Evolutionary conservation across 2,113 vertebrate genomes (phyloP).

Genomic region (Microcebus ravelobensis): DNA sequence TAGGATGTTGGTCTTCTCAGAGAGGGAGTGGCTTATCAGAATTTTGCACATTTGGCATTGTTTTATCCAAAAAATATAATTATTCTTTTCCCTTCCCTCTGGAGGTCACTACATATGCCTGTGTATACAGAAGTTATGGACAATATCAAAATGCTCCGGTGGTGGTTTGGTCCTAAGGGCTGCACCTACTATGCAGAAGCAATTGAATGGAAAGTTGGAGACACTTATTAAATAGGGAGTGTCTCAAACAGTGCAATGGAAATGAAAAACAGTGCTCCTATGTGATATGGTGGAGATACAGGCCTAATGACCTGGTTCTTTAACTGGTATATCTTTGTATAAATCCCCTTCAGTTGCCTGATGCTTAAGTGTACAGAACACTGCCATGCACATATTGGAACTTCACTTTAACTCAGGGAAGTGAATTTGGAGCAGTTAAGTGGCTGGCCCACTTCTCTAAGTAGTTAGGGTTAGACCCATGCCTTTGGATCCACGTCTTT

Average conservation of each 20-base stretch:
- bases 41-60: slow-evolving; percentile 48
- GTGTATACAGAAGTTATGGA: background rate
- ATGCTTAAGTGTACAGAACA: background rate
- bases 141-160: background rate
- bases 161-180: background rate
- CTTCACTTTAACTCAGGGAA: background rate
- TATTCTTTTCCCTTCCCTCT: background rate
- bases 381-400: background rate
- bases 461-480: background rate
- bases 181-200: background rate
- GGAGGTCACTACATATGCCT: background rate
- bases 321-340: background rate
- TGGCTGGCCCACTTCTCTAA: background rate
- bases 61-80: slow-evolving; percentile 15
- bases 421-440: background rate
- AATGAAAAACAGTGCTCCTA: background rate
- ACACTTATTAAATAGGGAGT: no score
- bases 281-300: background rate
- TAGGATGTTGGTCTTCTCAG: background rate
- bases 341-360: background rate
- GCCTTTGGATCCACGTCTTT: background rate
- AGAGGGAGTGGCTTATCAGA: background rate
- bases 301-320: background rate
- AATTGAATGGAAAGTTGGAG: background rate
- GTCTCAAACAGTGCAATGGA: background rate